These are phyloP conservation scores for Spilogale gracilis DNA, from an alignment of 2,113 vertebrate genomes.

Conservation along the genomic window DNA sequence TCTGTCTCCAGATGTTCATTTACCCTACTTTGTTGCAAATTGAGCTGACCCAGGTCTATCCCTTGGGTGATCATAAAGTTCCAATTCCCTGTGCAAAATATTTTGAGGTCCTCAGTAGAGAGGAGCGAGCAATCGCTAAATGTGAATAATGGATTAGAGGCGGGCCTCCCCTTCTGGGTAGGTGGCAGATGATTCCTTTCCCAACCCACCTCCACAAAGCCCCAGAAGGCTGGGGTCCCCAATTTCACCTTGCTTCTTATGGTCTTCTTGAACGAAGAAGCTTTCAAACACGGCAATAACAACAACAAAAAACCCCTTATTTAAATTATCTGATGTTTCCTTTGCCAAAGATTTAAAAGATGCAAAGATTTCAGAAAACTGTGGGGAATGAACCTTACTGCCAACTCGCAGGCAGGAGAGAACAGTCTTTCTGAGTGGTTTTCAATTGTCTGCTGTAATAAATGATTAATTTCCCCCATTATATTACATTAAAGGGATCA, in stretches of 20 bases:
- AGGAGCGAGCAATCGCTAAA: background rate
- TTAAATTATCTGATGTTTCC: constrained; percentile 28
- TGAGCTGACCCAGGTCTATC: background rate
- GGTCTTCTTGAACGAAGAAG: background rate
- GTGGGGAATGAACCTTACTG: background rate
- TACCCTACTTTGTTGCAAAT: background rate
- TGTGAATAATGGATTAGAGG: background rate
- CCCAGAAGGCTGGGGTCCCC: background rate
- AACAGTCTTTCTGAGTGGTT: constrained; percentile 59
- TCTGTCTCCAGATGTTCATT: background rate
- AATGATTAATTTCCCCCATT: constrained; percentile 62
- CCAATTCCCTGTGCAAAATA: constrained; percentile 10
- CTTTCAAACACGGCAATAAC: background rate
- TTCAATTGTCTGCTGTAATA: constrained; percentile 35
- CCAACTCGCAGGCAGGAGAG: constrained; percentile 36
- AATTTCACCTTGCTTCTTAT: background rate
- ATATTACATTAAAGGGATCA: constrained; percentile 62
- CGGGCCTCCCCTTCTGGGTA: background rate
- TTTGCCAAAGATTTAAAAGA: constrained; percentile 48
- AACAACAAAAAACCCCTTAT: background rate
- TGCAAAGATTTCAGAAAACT: constrained; percentile 42
- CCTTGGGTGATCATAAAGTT: background rate
- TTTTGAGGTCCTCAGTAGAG: background rate
- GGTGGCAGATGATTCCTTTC: background rate
- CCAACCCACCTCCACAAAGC: rapidly evolving